phyloP scores from a whole-genome alignment of 2,797 vertebrate species.

The Phylloscopus collybita region DNA sequence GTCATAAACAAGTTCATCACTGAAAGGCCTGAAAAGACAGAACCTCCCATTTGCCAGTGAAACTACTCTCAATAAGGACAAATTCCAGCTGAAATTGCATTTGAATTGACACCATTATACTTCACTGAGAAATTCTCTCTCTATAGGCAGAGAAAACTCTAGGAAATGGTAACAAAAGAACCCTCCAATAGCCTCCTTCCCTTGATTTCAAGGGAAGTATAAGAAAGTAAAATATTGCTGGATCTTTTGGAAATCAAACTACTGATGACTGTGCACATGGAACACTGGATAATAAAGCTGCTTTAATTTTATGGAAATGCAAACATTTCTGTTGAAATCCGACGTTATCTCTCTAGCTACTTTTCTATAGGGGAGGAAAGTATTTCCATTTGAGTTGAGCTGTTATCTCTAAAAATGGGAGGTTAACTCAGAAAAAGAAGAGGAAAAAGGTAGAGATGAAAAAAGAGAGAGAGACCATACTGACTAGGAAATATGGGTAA shows the following conservation, averaged over 20 bases:
- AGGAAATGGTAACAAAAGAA: not conserved
- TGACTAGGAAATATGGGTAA: not conserved
- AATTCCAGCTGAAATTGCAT: conserved; percentile 5
- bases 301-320: not conserved
- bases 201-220: not conserved
- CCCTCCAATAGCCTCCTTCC: not conserved
- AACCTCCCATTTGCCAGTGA: not conserved
- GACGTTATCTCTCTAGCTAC: not conserved
- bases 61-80: not conserved
- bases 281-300: not conserved
- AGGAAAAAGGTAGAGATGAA: not conserved
- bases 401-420: not conserved
- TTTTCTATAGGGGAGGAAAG: not conserved
- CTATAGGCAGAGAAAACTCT: not conserved
- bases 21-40: not conserved
- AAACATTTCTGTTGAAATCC: not conserved
- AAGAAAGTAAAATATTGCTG: not conserved
- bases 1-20: not conserved
- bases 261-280: not conserved
- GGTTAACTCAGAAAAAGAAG: not conserved
- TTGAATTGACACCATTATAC: conserved; percentile 18
- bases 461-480: not conserved
- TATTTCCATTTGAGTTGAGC: not conserved
- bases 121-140: not conserved
- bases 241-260: not conserved